Base-by-base conservation (phyloP, 2,113 vertebrate genomes). In the Sinocyclocheilus maitianheensis region DNA sequence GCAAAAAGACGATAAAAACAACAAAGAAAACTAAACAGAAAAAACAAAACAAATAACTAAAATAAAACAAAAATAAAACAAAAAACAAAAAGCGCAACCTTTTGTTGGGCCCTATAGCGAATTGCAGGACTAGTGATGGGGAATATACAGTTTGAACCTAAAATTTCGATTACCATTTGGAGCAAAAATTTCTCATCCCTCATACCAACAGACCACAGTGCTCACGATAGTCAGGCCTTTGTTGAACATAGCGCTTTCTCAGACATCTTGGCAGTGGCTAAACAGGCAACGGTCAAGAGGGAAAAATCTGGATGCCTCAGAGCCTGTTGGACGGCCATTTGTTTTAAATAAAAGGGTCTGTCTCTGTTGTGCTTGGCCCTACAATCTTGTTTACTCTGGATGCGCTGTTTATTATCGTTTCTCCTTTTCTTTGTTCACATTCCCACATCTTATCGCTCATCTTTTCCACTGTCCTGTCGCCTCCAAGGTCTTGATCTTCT, bases 371-470 rank as follows among this genome's bases (percentile, higher is more conserved):
- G 46, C 65, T 88, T 86, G 85, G 85, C 83, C 26, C 58, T 8
- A 4, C 20, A 16, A 80, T 48, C 26, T n/a, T 74, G 77, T 87
- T 89, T 88, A 87, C 71, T 77, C 77, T 87, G 77, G 77, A 86
- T 12, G 34, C 20, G 18, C 30, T 7, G 72, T 76, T 86, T 85
- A 74, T 87, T 62, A 87, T 87, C 18, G 16, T 53, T 65, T 76
- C 63, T 51, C 14, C 14, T 76, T 75, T 30, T 84, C 76, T 62
- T 81, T 22, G 76, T 76, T 80, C 51, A 58, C 74, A 74, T 63
- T 85, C 77, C 75, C 67, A 12, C 46, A 58, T 84, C 82, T 86
- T 74, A 84, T 83, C 43, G 9, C 30, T 30, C 34, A 24, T 16
- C 46, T 83, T 77, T 77, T 83, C 81, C 72, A 74, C 69, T 79